Percentiles rank a stretch among this genome's conserved stretches.
Evolutionary conservation across 2,797 vertebrate genomes (phyloP).

Genomic region (Muscicapa striata): DNA sequence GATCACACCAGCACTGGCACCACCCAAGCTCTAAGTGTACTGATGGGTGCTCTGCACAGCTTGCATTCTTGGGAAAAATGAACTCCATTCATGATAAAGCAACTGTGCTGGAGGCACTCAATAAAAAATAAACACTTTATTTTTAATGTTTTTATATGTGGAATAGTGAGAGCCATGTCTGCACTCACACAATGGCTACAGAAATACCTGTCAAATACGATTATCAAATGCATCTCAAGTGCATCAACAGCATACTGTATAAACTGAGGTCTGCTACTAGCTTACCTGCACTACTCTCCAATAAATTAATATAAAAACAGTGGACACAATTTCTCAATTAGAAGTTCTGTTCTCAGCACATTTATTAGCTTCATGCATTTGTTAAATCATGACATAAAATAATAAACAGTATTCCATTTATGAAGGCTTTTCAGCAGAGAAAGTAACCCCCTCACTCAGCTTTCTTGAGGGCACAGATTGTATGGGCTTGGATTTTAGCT

Average conservation of each 20-base stretch:
- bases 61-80: not conserved
- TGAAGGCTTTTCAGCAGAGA: not conserved
- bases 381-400: not conserved
- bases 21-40: fast-evolving
- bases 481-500: not conserved
- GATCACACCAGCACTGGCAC: not conserved
- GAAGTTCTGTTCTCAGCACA: not conserved
- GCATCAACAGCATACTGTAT: not conserved
- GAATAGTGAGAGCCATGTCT: not conserved
- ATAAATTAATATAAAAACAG: not conserved
- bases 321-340: not conserved
- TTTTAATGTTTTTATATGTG: fast-evolving
- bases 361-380: not conserved
- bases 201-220: not conserved
- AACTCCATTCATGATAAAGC: fast-evolving
- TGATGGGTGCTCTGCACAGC: fast-evolving
- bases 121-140: not conserved
- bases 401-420: not conserved
- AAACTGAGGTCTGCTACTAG: not conserved
- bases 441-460: not conserved
- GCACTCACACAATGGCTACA: not conserved
- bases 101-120: fast-evolving
- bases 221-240: not conserved
- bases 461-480: not conserved
- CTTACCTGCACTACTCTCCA: fast-evolving